Conservation (phyloP, 1,140 invertebrate species). For the Papilio polyxenes region DNA sequence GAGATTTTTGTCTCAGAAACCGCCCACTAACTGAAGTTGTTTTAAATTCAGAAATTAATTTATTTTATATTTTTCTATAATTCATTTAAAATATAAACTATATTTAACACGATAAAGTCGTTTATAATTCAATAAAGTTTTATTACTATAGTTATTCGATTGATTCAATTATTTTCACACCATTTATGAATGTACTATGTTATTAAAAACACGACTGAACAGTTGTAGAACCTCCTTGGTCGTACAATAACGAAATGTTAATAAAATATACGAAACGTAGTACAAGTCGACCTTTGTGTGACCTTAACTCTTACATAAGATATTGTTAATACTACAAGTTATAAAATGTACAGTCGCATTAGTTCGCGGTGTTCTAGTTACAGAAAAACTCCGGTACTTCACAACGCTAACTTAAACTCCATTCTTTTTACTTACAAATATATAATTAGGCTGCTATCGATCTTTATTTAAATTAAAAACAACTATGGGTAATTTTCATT, state of each 20-base stretch:
- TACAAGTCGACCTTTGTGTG: not conserved
- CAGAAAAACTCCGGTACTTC: not conserved
- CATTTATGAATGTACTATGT: not conserved
- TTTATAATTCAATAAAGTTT: constrained; percentile 16
- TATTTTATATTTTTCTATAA: not conserved
- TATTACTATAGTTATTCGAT: not conserved
- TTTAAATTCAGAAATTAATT: not conserved
- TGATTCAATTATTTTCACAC: constrained; percentile 1
- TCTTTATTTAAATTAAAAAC: no score
- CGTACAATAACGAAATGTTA: not conserved
- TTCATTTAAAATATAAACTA: not conserved
- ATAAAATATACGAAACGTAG: constrained; percentile 32
- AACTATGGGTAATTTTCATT: no score
- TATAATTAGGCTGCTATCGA: not conserved
- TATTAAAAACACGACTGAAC: not conserved
- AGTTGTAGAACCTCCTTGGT: constrained; percentile 3
- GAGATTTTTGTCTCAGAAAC: no score
- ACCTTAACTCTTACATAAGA: constrained; percentile 30
- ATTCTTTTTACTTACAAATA: no score
- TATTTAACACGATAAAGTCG: not conserved
- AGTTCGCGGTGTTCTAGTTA: not conserved
- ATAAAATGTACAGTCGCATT: not conserved
- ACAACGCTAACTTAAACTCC: no score
- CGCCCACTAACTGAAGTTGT: no score
- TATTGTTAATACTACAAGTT: constrained; percentile 1